Base-by-base conservation (phyloP, 2,113 vertebrate genomes). In the Embiotoca jacksoni region DNA sequence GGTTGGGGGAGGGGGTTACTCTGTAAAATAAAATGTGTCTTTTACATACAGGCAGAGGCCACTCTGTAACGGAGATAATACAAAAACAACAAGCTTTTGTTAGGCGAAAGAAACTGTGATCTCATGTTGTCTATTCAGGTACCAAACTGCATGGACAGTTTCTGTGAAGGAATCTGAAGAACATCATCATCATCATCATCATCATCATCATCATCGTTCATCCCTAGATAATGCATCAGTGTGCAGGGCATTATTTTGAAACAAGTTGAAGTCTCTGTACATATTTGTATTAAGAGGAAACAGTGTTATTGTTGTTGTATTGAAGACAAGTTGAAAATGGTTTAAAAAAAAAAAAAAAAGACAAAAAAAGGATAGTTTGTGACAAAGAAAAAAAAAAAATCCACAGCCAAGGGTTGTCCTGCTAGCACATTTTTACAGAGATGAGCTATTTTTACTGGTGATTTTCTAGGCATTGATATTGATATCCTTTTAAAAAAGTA, bases 381-480 rank as follows among this genome's bases (percentile, higher is more conserved):
- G 83, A 89, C 82, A 77, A 89, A 87, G 80, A 83, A 72, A 75
- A 87, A 72, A 75, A 87, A 60, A 54, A 75, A 60, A 30, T 84
- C 76, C 91, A 77, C 93, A 93, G 94, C 93, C 94, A 94, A 93
- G 92, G 93, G 73, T 90, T 92, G 94, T 94, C 93, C 94, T 87
- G 93, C 93, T 91, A 84, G 65, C 82, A 93, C 87, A 89, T 95
- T 95, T 95, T 92, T 95, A 95, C 93, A 94, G 85, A 95, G 94
- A 95, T 86, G 78, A 95, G 89, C 89, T 95, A 95, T 95, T 95
- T 95, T 95, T 95, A 95, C 92, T 93, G 93, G 86, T 94, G 88
- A 93, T 95, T 94, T 95, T 95, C 88, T 94, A 95, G 92, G 78
- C 82, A 86, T 90, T 89, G 85, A 87, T 92, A 91, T 80, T 86